Conservation (phyloP, 2,797 vertebrate species). For the Neostethus bicornis region DNA sequence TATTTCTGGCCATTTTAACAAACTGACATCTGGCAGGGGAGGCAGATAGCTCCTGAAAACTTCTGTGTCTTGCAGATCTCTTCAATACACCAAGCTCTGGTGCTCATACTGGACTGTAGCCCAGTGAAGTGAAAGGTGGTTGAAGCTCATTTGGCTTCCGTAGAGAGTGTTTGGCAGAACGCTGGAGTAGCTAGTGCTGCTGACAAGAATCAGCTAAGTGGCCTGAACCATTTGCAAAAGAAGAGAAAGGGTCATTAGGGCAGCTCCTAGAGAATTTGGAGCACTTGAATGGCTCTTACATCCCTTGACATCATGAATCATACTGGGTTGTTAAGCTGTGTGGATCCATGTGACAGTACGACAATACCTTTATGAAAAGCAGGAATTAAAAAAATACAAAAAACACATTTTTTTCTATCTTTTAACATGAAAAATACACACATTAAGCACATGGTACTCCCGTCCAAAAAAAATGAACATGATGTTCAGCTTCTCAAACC, state of each 20-base stretch:
- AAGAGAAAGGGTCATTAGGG: conserved; percentile 50
- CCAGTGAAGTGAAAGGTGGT: conserved; percentile 38
- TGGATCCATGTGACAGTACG: conserved; percentile 26
- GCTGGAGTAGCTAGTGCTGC: conserved; percentile 33
- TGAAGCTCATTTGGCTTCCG: conserved; percentile 48
- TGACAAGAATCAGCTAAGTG: conserved; percentile 42
- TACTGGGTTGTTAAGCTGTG: conserved; percentile 31
- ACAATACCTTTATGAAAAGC: conserved; percentile 46
- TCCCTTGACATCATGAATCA: conserved; percentile 73
- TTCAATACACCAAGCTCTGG: conserved; percentile 43
- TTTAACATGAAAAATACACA: conserved; percentile 46
- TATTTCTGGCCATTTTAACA: conserved; percentile 36
- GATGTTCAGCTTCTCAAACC: conserved; percentile 37
- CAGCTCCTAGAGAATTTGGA: conserved; percentile 44
- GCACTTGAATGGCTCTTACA: conserved; percentile 70
- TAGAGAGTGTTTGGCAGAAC: conserved; percentile 50
- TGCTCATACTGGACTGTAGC: conserved; percentile 55
- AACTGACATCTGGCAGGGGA: conserved; percentile 53
- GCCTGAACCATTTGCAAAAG: conserved; percentile 43
- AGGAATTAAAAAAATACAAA: conserved; percentile 45
- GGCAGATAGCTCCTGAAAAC: conserved; percentile 64
- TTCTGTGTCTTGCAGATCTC: conserved; percentile 52
- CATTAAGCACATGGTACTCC: conserved; percentile 29
- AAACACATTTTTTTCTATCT: conserved; percentile 30
- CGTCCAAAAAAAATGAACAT: conserved; percentile 31